Evolutionary conservation across 2,888 invertebrate genomes (phyloP).

Genomic region (Cheilosia variabilis): DNA sequence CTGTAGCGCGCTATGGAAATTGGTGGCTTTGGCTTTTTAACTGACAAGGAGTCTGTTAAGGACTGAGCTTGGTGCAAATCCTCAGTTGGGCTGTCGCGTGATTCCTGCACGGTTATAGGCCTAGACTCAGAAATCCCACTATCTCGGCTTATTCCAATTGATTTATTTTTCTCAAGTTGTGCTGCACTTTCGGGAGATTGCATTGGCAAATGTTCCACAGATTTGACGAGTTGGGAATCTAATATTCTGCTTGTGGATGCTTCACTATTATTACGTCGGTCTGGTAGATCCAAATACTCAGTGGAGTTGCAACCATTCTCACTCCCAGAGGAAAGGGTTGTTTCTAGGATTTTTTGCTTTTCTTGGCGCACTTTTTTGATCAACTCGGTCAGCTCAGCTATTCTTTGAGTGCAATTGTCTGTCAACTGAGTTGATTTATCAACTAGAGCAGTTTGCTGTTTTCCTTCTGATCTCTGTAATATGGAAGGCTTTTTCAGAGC

Average conservation of each 20-base stretch:
- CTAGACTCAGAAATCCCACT: constrained; percentile 83
- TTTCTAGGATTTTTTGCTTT: constrained; percentile 84
- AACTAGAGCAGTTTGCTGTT: constrained; percentile 65
- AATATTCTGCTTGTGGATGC: constrained; percentile 43
- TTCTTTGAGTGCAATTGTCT: constrained; percentile 85
- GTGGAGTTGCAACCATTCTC: constrained; percentile 82
- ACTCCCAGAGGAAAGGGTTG: constrained; percentile 81
- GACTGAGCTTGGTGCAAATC: constrained; percentile 73
- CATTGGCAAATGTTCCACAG: constrained; percentile 38
- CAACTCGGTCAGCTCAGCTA: constrained; percentile 85
- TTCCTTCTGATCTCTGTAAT: constrained; percentile 1
- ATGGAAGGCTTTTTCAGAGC: constrained; percentile 14
- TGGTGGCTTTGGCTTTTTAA: constrained; percentile 78
- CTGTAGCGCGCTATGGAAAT: constrained; percentile 80
- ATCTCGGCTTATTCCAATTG: constrained; percentile 81
- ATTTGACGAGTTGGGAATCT: constrained; percentile 45
- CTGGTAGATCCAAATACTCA: constrained; percentile 82
- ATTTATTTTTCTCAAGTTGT: constrained; percentile 79
- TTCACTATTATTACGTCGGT: constrained; percentile 57
- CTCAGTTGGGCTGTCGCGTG: constrained; percentile 76
- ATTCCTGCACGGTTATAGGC: constrained; percentile 81
- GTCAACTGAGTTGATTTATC: constrained; percentile 85
- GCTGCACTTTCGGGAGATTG: constrained; percentile 73
- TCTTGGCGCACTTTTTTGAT: constrained; percentile 86
- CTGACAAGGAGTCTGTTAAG: constrained; percentile 74